A percentile compares a stretch with the other conserved stretches of the same genome.
These are phyloP conservation scores for Oryzias dopingdopingensis DNA, from an alignment of 2,797 vertebrate species.

Conservation along the genomic window DNA sequence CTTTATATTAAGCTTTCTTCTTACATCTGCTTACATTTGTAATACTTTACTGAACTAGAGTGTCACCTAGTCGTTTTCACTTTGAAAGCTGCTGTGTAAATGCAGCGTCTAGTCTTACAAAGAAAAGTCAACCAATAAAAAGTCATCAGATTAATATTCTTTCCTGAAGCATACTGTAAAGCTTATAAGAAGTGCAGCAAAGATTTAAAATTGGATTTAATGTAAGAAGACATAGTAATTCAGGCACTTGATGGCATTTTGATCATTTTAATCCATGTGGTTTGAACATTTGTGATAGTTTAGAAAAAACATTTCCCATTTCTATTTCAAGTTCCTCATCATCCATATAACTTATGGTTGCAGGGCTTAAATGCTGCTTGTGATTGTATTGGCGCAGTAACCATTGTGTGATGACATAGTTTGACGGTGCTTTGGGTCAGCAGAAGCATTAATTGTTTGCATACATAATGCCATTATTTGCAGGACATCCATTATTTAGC, in stretches of 20 bases:
- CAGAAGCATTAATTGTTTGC: neutral
- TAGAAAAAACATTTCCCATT: slow-evolving; percentile 12
- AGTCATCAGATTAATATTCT: slow-evolving; percentile 27
- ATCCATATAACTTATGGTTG: slow-evolving; percentile 26
- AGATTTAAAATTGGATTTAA: slow-evolving; percentile 61
- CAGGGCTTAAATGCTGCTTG: slow-evolving; percentile 20
- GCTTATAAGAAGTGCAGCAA: slow-evolving; percentile 50
- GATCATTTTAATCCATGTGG: slow-evolving; percentile 58
- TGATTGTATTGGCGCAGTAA: slow-evolving; percentile 13
- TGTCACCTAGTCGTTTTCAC: too few relatives aligned
- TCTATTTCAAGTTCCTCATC: slow-evolving; percentile 30
- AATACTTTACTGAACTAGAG: too few relatives aligned
- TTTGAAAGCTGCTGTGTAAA: too few relatives aligned
- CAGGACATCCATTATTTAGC: too few relatives aligned
- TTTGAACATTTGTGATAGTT: slow-evolving; percentile 30
- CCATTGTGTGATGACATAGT: slow-evolving; percentile 13
- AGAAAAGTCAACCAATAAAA: neutral
- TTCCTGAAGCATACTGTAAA: slow-evolving; percentile 45
- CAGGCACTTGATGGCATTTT: slow-evolving; percentile 53
- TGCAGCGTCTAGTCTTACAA: too few relatives aligned
- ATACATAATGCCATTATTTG: too few relatives aligned
- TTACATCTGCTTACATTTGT: too few relatives aligned
- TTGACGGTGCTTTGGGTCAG: neutral
- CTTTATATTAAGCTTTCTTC: too few relatives aligned
- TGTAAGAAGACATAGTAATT: slow-evolving; percentile 42